Conservation (phyloP, 2,113 vertebrate genomes). For the Pygoscelis antarcticus region DNA sequence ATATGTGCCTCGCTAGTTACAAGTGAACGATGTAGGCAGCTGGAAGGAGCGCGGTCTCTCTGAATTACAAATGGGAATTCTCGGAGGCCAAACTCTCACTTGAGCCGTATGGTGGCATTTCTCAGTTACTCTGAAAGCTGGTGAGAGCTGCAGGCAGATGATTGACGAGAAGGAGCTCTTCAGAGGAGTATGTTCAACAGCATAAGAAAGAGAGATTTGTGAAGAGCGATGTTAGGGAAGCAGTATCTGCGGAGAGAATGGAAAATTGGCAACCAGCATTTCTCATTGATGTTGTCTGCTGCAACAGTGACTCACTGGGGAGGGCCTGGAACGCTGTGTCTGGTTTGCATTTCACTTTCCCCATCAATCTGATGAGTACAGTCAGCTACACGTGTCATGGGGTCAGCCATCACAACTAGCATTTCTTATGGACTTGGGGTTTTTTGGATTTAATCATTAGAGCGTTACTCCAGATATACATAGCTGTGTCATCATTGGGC, state of each 20-base stretch:
- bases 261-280: background rate
- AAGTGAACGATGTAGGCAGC: background rate
- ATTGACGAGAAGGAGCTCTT: background rate
- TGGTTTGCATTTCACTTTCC: conserved; percentile 9
- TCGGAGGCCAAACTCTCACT: background rate
- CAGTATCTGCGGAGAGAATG: background rate
- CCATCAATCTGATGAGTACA: background rate
- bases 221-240: background rate
- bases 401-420: background rate
- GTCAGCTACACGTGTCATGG: background rate
- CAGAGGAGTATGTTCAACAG: background rate
- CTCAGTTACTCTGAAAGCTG: background rate
- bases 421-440: background rate
- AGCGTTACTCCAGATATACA: background rate
- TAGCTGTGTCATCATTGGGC: background rate
- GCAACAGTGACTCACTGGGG: background rate
- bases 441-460: background rate
- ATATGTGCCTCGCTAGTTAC: background rate
- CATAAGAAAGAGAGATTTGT: background rate
- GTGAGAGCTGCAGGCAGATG: background rate
- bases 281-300: background rate
- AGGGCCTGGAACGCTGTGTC: background rate
- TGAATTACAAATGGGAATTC: background rate
- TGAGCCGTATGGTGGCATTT: background rate
- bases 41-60: background rate